Evolutionary conservation across 37 sponge, comb jelly and placozoan genomes (phyloP).

Genomic region (Halisarca cf. caerulea): DNA sequence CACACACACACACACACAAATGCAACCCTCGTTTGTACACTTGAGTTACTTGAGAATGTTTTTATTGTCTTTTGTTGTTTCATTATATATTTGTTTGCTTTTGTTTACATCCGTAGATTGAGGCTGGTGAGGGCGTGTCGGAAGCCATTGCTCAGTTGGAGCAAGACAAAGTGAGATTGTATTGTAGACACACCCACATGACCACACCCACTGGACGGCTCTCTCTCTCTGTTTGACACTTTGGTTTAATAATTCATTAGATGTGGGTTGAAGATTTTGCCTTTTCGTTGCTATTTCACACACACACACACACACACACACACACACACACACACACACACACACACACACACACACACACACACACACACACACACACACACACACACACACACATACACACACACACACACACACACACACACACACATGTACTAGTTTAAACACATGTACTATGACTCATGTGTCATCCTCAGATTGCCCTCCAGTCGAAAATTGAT

Average conservation of each 20-base stretch:
- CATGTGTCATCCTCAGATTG: constrained; percentile 6
- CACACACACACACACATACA: no score
- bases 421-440: not conserved
- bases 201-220: no score
- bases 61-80: no score
- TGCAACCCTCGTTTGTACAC: no score
- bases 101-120: constrained; percentile 38
- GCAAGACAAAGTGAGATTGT: constrained; percentile 65
- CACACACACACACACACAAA: no score
- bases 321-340: no score
- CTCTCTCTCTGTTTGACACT: not conserved
- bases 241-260: not conserved
- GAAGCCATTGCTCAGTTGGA: constrained; percentile 75
- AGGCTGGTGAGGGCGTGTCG: constrained; percentile 72
- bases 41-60: no score
- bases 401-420: no score
- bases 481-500: constrained; percentile 56
- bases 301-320: no score
- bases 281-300: not conserved
- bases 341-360: no score
- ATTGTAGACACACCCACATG: not conserved
- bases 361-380: no score
- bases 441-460: not conserved
- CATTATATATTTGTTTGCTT: not conserved
- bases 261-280: not conserved